These are phyloP conservation scores for Limonius californicus DNA, from an alignment of 1,140 invertebrate species.

Conservation along the genomic window DNA sequence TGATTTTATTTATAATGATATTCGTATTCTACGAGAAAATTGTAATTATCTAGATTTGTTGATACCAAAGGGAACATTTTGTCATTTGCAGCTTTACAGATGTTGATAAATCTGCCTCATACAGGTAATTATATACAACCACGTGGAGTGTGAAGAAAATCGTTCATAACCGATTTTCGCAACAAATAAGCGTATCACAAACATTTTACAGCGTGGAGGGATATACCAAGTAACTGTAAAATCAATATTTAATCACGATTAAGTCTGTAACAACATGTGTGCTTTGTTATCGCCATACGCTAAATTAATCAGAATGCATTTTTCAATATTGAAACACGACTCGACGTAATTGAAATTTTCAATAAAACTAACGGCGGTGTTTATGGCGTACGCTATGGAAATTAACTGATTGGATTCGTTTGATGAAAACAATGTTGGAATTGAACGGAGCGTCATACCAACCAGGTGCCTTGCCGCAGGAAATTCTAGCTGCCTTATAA, in stretches of 20 bases:
- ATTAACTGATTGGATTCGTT: conserved; percentile 31
- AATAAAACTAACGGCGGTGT: conserved; percentile 37
- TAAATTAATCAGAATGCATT: conserved; percentile 40
- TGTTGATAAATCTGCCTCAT: no score
- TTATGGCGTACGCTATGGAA: conserved; percentile 31
- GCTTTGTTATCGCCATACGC: conserved; percentile 36
- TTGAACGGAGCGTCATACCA: no score
- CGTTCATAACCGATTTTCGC: neutral
- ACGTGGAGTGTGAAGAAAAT: neutral
- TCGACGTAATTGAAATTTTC: conserved; percentile 37
- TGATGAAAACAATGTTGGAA: conserved; percentile 19
- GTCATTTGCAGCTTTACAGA: no score
- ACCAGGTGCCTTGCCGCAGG: no score
- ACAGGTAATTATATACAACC: neutral
- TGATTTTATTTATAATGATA: no score
- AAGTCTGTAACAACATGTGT: conserved; percentile 36
- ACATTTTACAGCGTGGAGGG: conserved; percentile 8
- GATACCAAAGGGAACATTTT: no score
- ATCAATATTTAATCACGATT: conserved; percentile 40
- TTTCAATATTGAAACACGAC: conserved; percentile 37
- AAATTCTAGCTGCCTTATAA: no score
- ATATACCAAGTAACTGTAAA: conserved; percentile 37
- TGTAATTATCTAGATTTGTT: no score
- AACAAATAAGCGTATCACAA: neutral
- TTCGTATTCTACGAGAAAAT: no score